phyloP scores from a whole-genome alignment of 2,113 vertebrate species.

The Mesitornis unicolor region DNA sequence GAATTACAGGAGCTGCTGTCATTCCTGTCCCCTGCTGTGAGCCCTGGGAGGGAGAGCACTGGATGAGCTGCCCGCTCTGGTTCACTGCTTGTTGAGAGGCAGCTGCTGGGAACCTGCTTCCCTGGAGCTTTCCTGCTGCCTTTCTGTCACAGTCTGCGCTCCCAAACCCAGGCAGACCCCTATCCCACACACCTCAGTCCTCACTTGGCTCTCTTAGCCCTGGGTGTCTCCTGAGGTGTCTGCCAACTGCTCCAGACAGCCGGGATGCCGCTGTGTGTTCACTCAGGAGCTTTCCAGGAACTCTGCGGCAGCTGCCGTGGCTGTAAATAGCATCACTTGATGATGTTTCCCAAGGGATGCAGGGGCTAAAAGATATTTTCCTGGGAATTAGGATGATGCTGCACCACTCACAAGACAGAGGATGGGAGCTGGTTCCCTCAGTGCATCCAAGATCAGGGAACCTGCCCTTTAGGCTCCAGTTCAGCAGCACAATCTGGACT shows the following conservation, averaged over 20 bases:
- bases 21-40: not conserved
- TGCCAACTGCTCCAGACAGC: not conserved
- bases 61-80: not conserved
- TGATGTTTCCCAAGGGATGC: not conserved
- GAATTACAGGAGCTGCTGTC: not conserved
- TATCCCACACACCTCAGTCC: accelerated
- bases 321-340: not conserved
- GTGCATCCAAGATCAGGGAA: not conserved
- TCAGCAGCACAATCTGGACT: not conserved
- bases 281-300: not conserved
- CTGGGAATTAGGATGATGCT: too few relatives aligned
- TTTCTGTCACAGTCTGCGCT: not conserved
- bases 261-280: too few relatives aligned
- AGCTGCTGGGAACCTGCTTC: not conserved
- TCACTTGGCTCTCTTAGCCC: not conserved
- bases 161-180: not conserved
- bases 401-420: accelerated
- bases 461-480: not conserved
- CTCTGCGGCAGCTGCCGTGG: not conserved
- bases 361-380: not conserved
- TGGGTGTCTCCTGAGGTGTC: not conserved
- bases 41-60: not conserved
- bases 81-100: not conserved
- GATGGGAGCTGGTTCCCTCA: not conserved
- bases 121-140: not conserved